Conservation (phyloP, 2,113 vertebrate species). For the Dasyprocta punctata region DNA sequence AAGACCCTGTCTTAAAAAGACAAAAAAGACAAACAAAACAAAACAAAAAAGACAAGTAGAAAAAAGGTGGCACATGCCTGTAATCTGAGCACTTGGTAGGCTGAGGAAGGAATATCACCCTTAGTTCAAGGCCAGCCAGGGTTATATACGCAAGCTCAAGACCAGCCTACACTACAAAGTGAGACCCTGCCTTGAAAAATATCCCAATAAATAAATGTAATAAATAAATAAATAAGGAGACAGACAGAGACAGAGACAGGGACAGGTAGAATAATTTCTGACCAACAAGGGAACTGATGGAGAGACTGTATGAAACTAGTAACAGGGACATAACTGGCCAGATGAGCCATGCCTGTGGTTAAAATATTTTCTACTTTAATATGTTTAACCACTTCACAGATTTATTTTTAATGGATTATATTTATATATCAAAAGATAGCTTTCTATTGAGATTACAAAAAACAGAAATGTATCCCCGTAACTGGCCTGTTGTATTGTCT, state of each 20-base stretch:
- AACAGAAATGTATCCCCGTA: slow-evolving; percentile 35
- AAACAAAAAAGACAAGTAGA: background rate
- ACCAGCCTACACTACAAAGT: background rate
- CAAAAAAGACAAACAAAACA: background rate
- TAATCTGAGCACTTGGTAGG: background rate
- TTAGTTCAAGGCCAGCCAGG: background rate
- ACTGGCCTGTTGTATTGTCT: slow-evolving; percentile 32
- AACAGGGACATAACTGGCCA: background rate
- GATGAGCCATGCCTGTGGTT: slow-evolving; percentile 3
- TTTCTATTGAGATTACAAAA: slow-evolving; percentile 57
- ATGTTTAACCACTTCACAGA: slow-evolving; percentile 20
- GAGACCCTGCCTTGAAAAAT: background rate
- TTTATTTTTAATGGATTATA: slow-evolving; percentile 69
- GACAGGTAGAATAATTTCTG: background rate
- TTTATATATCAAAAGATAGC: slow-evolving; percentile 58
- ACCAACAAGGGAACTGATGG: background rate
- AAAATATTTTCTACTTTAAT: slow-evolving; percentile 40
- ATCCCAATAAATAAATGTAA: no score
- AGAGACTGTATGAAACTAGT: background rate
- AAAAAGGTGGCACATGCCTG: background rate
- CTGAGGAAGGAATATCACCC: background rate
- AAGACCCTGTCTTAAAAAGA: background rate
- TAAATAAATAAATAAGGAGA: no score
- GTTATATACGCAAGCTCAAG: background rate
- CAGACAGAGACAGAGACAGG: background rate